Evolutionary conservation across 2,888 invertebrate species (phyloP).

Genomic region (Nymphalis urticae): DNA sequence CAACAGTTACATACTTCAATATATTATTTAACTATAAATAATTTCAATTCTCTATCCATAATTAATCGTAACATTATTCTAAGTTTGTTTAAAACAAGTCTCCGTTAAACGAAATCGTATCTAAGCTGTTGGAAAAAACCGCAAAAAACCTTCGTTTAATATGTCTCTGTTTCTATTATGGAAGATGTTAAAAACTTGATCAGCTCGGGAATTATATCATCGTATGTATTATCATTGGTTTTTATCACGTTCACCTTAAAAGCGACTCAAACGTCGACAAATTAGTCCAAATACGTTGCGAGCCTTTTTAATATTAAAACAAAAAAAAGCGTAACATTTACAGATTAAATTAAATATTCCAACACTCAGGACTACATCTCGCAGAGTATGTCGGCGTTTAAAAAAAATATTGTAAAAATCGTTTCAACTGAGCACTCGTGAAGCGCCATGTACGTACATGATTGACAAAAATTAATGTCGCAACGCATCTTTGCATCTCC

Average conservation of each 20-base stretch:
- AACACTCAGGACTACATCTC: constrained; percentile 13
- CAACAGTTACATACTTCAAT: no score
- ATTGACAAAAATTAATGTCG: constrained; percentile 41
- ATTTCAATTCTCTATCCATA: no score
- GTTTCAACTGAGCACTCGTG: constrained; percentile 33
- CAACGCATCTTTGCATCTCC: constrained; percentile 38
- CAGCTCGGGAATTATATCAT: constrained; percentile 2
- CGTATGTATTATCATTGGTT: constrained; percentile 1
- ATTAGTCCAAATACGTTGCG: constrained; percentile 19
- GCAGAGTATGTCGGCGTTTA: constrained; percentile 3
- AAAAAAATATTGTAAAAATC: constrained; percentile 30
- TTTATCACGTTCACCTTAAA: constrained; percentile 8
- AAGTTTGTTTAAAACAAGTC: no score
- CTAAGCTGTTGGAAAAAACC: background rate
- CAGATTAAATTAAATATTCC: constrained; percentile 23
- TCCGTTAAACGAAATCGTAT: no score
- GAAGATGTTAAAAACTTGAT: constrained; percentile 2
- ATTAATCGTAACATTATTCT: no score
- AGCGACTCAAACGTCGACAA: constrained; percentile 13
- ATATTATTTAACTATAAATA: no score
- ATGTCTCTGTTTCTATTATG: background rate
- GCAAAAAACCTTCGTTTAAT: background rate
- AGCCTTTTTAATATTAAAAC: constrained; percentile 17
- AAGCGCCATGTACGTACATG: constrained; percentile 34
- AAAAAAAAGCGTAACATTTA: constrained; percentile 15